Base-by-base conservation (phyloP, 2,888 invertebrate genomes). In the Eledona agricola region DNA sequence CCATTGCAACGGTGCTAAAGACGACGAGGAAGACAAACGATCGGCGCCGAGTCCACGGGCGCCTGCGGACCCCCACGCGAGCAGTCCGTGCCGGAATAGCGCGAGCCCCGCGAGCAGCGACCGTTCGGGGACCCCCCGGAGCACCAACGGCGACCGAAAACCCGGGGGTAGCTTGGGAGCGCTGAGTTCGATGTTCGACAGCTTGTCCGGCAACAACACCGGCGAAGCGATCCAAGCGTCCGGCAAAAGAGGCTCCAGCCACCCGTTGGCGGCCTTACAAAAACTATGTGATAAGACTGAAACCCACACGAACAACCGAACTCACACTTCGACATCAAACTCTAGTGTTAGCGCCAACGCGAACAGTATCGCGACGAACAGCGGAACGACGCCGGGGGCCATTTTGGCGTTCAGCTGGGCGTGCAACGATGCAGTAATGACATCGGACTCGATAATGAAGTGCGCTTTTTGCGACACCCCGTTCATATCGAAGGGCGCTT, bases 231-330 rank as follows among this genome's bases (percentile, higher is more conserved):
- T 55, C 4, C 46, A 56, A 42, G 81, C 83, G 5, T 78, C 82
- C 2, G 83, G 83, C 1, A 85, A 86, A 26, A 84, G 86, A 63
- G 81, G 85, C 5, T 87, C 86, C 54, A 88, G 93, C 66, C 95
- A 97, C 77, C 97, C 97, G 3, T 77, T 97, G 64, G 95, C 96
- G 10, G 96, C 96, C 1, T 79, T 97, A 45, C 96, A 97, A 73
- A 96, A 96, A 76, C 84, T 97, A 13, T 94, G 96, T 79, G 96
- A 96, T 76, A 96, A 94, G 78, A 93, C 95, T 61, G 95, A 95
- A 78, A 90, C 84, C 9, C 86, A 85, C 59, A 79, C 83, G 19
- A 79, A 78, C 58, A 74, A 76, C 51, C 75, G 77, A 57, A 61
- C 60, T 37, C 69, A 66, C 46, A 62, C 61, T 42, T 60, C 66